Base-by-base conservation (phyloP, 2,113 vertebrate species). In the Cynocephalus volans region DNA sequence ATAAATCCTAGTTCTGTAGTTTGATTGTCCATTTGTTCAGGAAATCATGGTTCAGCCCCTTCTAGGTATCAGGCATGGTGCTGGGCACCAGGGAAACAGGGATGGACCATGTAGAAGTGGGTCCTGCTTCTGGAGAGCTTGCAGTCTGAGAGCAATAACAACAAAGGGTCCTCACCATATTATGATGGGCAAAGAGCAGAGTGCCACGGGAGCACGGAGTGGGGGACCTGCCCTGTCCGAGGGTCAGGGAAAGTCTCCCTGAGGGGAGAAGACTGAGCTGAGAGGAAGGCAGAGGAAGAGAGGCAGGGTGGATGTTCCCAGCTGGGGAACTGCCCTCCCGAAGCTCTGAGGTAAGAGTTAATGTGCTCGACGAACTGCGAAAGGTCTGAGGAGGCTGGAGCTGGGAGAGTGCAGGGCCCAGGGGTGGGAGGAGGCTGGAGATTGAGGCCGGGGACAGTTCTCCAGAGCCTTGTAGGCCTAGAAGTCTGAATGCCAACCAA, bases 1-100 rank as follows among this genome's bases (percentile, higher is more conserved):
- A 21, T 23, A 69, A 62, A 31, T 41, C 50, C 45, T 87, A 3
- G 2, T 9, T 70, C 15, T 72, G 17, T 50, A 24, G 54, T n/a
- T 21, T 11, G 83, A 28, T 60, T 50, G 52, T 62, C 93, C 36
- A 8, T 73, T 77, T 41, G 26, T 21, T 91, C 52, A 88, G 69
- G 60, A 94, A 93, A 41, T 17, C 45, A 70, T 31, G 58, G 54
- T 15, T 56, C 24, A 92, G 60, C 3, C 70, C 28, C 28, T 45
- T 0, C 58, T 19, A 0, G 3, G 18, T 24, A 13, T 14, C 75
- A 76, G 58, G 65, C 11, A 1, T 36, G 4, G 4, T 86, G 23
- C 23, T 50, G 67, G 77, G 84, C 21, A 18, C 33, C 33, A 8
- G 62, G 33, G 33, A 73, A 50, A 23, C n/a, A 26, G 33, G 13